A percentile compares a stretch with the other conserved stretches of the same genome.
Evolutionary conservation across 2,113 vertebrate genomes (phyloP).

Genomic region (Brachyhypopomus gauderio): DNA sequence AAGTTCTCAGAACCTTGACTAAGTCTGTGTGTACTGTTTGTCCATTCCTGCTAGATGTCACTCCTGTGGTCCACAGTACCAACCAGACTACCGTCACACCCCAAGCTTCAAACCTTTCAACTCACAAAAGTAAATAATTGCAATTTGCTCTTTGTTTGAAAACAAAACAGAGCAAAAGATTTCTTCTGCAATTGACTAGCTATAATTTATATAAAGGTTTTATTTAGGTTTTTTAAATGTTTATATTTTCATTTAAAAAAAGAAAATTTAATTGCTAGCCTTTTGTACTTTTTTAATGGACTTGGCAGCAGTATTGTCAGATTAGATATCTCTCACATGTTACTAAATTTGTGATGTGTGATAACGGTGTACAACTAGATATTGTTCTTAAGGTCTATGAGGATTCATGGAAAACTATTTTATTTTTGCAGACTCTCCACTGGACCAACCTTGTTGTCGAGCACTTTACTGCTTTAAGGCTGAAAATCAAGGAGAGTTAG

Average conservation of each 20-base stretch:
- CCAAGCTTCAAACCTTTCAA: constrained; percentile 68
- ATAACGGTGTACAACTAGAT: too few species aligned
- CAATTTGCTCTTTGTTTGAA: background rate
- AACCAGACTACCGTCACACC: background rate
- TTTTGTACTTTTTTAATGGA: too few species aligned
- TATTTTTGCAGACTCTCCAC: constrained; percentile 41
- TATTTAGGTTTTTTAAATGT: too few species aligned
- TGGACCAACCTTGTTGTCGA: constrained; percentile 88
- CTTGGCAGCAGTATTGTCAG: too few species aligned
- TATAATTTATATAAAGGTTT: too few species aligned
- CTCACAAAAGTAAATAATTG: constrained; percentile 42
- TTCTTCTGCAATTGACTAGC: background rate
- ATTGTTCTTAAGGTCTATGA: background rate
- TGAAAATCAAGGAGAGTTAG: constrained; percentile 83
- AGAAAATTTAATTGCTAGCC: too few species aligned
- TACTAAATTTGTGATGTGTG: too few species aligned
- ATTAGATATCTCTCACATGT: too few species aligned
- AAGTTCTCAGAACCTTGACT: background rate
- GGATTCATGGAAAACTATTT: background rate
- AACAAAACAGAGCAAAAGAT: background rate
- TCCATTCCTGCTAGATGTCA: constrained; percentile 27
- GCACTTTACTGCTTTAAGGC: constrained; percentile 87
- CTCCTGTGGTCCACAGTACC: background rate
- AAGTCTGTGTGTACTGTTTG: background rate
- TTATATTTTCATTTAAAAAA: too few species aligned